Base-by-base conservation (phyloP, 2,113 vertebrate species). In the Lasiurus borealis region DNA sequence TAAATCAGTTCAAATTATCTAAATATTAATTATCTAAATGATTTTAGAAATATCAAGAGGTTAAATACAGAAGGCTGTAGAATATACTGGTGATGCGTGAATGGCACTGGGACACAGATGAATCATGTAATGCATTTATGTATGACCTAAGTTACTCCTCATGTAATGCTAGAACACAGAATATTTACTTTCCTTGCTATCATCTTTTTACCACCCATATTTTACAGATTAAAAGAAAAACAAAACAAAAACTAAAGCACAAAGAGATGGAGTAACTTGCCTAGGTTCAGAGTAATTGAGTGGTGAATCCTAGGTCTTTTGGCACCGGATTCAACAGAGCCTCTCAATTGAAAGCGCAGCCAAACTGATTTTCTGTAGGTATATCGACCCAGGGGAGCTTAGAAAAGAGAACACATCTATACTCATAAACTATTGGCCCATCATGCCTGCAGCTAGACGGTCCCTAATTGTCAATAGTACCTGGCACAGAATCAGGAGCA, bases 1-100 rank as follows among this genome's bases (percentile, higher is more conserved):
- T 50, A 77, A 87, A 69, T n/a, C 68, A 73, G 27, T n/a, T 90
- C 18, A 83, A 77, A 31, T 85, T 23, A 57, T 46, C 59, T 94
- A 46, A 68, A 64, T 18, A 16, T 68, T 44, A 85, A 81, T 75
- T 72, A 71, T 50, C 8, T 75, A n/a, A 94, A 90, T 12, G 1
- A 78, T 29, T 80, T 84, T 64, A 36, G 7, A 90, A 68, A 64
- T 11, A 21, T 5, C 52, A 66, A 36, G 14, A 36, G 3, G 21
- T 83, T 62, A 72, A 54, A 66, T n/a, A 66, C 6, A 90, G 71
- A 78, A 88, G 36, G 3, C 48, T 88, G 6, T 21, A n/a, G 44
- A 34, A 15, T 11, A 75, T 7, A 59, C 46, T 27, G n/a, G 7
- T 48, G 1, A 69, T 64, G 13, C 10, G 18, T 59, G 0, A 44